Evolutionary conservation across 2,113 vertebrate genomes (phyloP).

Genomic region (Maccullochella peelii): DNA sequence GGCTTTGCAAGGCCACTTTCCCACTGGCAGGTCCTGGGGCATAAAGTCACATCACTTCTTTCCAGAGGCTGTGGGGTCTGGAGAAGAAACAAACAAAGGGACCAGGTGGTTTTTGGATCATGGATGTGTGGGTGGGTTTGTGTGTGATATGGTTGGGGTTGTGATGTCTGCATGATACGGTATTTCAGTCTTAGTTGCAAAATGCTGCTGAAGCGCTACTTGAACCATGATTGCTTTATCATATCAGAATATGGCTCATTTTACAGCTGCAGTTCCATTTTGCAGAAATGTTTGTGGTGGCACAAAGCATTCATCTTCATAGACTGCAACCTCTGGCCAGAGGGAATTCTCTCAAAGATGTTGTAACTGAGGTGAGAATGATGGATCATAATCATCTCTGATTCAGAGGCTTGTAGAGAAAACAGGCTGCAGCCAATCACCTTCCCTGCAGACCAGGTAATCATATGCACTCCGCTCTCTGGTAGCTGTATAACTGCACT

Average conservation of each 20-base stretch:
- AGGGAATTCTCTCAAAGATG: neutral
- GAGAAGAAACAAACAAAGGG: conserved; percentile 37
- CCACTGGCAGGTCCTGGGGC: conserved; percentile 58
- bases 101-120: conserved; percentile 25
- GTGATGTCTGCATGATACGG: neutral
- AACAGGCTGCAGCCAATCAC: conserved; percentile 5
- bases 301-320: neutral
- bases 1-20: conserved; percentile 67
- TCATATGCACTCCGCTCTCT: neutral
- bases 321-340: neutral
- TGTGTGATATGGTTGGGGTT: neutral
- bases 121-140: neutral
- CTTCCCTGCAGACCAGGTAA: neutral
- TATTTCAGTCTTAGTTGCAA: neutral
- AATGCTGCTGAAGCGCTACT: neutral
- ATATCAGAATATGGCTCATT: neutral
- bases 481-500: neutral
- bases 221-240: conserved; percentile 1
- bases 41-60: conserved; percentile 52
- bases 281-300: neutral
- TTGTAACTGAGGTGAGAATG: neutral
- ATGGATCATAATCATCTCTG: neutral
- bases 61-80: conserved; percentile 19
- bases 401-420: neutral
- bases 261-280: neutral